Base-by-base conservation (phyloP, 2,797 vertebrate genomes). In the Adelosebastes latens region DNA sequence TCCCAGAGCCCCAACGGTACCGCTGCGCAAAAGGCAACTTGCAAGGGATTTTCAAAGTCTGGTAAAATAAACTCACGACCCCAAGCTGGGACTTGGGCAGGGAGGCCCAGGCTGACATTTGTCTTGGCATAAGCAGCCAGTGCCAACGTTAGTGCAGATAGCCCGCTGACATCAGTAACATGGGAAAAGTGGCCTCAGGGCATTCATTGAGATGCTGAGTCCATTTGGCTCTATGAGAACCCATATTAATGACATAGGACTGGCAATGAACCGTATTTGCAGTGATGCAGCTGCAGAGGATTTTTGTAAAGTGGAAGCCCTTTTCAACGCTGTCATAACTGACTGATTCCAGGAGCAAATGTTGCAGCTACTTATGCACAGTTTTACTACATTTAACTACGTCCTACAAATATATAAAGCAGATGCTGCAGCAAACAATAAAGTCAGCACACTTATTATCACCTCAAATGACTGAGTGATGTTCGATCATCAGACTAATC, bases 51-150 rank as follows among this genome's bases (percentile, higher is more conserved):
- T 90, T 87, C 74, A 86, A 76, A 76, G 77, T 79, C 70, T 83
- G 72, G 58, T 85, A 88, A 67, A 82, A 91, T 78, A 90, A 89
- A 93, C 83, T 85, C 75, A 79, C 31, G 60, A 82, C 87, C 84
- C 82, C 72, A 82, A 64, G 71, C 86, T 89, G 81, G 86, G 86
- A 89, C 81, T 65, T 36, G 61, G 72, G 31, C 67, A 78, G 53
- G 36, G 75, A 80, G 55, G 80, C 66, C 72, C 77, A 66, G 82
- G 78, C 88, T 91, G 92, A 93, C 93, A 91, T 95, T 96, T 95
- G 86, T 93, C 80, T 95, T 94, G 92, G 93, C 92, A 88, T 70
- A 82, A 86, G 63, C 18, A 49, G 59, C 12, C 66, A 69, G 68
- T 93, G 89, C 82, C 85, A 88, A 71, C 73, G 55, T 84, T 56